Evolutionary conservation across 2,888 invertebrate genomes (phyloP), one percentile per base, ranked within the genome.

Genomic region (Melanostoma mellinum): DNA sequence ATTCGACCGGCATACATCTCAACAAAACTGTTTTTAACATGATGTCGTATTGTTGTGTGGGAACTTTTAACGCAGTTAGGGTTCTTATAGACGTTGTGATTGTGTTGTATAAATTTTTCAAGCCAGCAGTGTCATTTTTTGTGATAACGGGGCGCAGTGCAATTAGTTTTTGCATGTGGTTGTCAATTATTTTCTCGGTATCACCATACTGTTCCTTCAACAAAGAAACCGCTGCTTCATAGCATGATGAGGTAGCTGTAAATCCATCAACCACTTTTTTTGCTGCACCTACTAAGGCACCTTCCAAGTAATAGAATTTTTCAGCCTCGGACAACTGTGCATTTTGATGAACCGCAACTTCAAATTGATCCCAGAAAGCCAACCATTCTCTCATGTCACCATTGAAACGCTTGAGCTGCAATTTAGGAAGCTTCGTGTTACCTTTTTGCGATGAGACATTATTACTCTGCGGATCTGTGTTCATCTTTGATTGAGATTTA

Each of bases 41-140:
- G 1, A 61, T 30, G 5, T 55, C 40, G n/a, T 73, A 73, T 55
- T 63, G 20, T 63, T 63, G 36, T 38, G 61, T 53, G 32, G 61
- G 72, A 38, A 63, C 61, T 55, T 72, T 36, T 44, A 72, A 72
- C 10, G 61, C 44, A n/a, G 52, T 44, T 38, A 71, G 44, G 10
- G 71, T 52, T 50, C 52, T 50, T 42, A 52, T 61, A 6, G 61
- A 72, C 3, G 53, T 55, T 32, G 53, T 72, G 8, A 63, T 42
- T 42, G 55, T 55, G 38, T 72, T 72, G 36, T 72, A 72, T 10
- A 56, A 33, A 50, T n/a, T 50, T 3, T 58, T 20, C 50, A 71
- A 38, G 3, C 38, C 69, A 50, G 8, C 58, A 32, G 20, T 1
- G 20, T 20, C 20, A 20, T 20, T 20, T 20, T 20, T 46, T 44